phyloP scores from a whole-genome alignment of 2,797 vertebrate species.

The Onychomys leucogaster region DNA sequence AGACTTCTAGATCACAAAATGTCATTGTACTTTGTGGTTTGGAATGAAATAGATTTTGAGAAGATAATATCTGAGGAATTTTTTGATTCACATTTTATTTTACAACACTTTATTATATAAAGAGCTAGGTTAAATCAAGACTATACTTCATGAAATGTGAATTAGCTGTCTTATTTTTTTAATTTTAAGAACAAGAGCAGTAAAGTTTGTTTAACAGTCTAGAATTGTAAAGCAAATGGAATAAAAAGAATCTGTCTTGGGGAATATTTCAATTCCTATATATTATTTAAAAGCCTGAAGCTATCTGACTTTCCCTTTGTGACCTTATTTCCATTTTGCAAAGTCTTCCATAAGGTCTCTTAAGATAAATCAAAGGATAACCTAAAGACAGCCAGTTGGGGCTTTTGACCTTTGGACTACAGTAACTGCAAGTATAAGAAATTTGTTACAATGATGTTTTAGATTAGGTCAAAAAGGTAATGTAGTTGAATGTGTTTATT shows the following conservation, averaged over 20 bases:
- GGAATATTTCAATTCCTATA: slow-evolving; percentile 42
- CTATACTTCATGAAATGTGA: slow-evolving; percentile 21
- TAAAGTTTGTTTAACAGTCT: slow-evolving; percentile 23
- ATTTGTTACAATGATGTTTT: slow-evolving; percentile 26
- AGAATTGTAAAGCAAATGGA: slow-evolving; percentile 42
- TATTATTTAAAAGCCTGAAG: slow-evolving; percentile 60
- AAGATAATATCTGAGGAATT: background rate
- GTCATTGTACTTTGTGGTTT: background rate
- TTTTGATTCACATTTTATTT: slow-evolving; percentile 33
- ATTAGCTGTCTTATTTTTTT: slow-evolving; percentile 44
- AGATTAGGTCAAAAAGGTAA: slow-evolving; percentile 63
- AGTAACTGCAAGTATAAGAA: background rate
- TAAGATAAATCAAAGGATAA: slow-evolving; percentile 68
- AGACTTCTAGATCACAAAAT: slow-evolving; percentile 38
- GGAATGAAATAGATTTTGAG: background rate
- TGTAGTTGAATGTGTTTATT: slow-evolving; percentile 21
- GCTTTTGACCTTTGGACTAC: slow-evolving; percentile 55
- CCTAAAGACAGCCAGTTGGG: background rate
- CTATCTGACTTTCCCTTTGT: slow-evolving; percentile 16
- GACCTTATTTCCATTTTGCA: slow-evolving; percentile 27
- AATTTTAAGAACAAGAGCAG: slow-evolving; percentile 27
- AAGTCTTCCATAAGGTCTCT: slow-evolving; percentile 55
- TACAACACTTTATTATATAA: slow-evolving; percentile 41
- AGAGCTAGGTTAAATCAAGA: slow-evolving; percentile 46
- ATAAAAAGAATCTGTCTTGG: slow-evolving; percentile 31